Evolutionary conservation across 2,113 vertebrate genomes (phyloP).

Genomic region (Hippocampus barbouri): DNA sequence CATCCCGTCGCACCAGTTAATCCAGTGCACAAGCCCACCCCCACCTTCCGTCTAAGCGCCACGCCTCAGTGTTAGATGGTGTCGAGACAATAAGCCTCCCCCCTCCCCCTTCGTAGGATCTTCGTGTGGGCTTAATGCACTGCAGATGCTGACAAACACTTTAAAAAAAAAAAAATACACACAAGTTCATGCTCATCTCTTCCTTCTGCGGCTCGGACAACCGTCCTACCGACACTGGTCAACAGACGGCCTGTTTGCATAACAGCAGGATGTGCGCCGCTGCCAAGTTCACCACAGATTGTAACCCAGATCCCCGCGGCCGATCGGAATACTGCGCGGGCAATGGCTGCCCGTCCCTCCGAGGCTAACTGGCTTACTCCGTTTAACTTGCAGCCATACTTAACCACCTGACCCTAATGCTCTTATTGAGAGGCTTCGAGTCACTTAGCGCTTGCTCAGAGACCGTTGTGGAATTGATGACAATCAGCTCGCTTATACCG

Average conservation of each 20-base stretch:
- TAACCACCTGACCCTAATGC: constrained; percentile 51
- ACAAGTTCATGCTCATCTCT: neutral
- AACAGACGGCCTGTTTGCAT: neutral
- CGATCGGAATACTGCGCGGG: constrained; percentile 9
- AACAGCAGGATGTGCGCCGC: neutral
- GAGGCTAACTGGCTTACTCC: constrained; percentile 33
- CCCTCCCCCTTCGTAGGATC: constrained; percentile 7
- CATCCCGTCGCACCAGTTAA: constrained; percentile 39
- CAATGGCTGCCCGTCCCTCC: constrained; percentile 29
- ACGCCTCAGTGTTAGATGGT: constrained; percentile 31
- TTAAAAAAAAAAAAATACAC: neutral
- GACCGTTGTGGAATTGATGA: constrained; percentile 39
- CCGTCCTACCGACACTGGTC: constrained; percentile 5
- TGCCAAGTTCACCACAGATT: constrained; percentile 45
- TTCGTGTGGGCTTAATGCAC: constrained; percentile 12
- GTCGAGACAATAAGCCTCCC: constrained; percentile 49
- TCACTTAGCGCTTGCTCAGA: constrained; percentile 37
- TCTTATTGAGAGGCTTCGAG: constrained; percentile 39
- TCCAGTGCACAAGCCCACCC: constrained; percentile 29
- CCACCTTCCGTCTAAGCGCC: constrained; percentile 21
- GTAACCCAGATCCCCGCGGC: constrained; percentile 41
- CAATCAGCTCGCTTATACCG: constrained; percentile 16
- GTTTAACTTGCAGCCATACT: constrained; percentile 38
- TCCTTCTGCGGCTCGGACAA: neutral
- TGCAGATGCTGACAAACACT: neutral